phyloP scores from a whole-genome alignment of 1,140 invertebrate genomes.

The Anoplophora glabripennis region DNA sequence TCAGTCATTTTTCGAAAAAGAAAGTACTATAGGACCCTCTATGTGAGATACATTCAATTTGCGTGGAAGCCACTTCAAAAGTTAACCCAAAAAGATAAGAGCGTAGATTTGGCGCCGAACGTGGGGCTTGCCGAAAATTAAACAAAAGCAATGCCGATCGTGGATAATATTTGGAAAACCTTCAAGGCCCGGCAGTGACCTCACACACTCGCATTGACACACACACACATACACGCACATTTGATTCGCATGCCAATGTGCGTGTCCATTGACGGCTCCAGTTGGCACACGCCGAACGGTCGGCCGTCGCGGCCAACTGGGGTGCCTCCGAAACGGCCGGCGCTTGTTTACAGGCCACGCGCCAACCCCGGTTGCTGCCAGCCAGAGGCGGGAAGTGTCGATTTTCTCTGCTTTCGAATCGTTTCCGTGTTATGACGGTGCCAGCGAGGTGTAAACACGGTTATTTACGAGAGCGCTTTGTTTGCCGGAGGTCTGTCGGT shows the following conservation, averaged over 20 bases:
- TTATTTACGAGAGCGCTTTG: neutral
- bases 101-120: too few relatives aligned
- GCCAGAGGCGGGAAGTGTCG: neutral
- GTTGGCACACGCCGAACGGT: slow-evolving; percentile 15
- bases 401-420: neutral
- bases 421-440: neutral
- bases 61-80: too few relatives aligned
- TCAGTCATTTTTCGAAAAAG: too few relatives aligned
- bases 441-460: slow-evolving; percentile 1
- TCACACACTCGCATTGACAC: slow-evolving; percentile 17
- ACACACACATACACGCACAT: slow-evolving; percentile 4
- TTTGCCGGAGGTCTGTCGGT: neutral
- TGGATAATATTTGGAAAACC: too few relatives aligned
- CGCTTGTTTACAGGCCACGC: slow-evolving; percentile 14
- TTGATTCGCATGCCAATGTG: slow-evolving; percentile 6
- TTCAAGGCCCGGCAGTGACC: too few relatives aligned
- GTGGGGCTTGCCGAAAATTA: too few relatives aligned
- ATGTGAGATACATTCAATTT: too few relatives aligned
- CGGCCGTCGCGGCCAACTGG: slow-evolving; percentile 10
- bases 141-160: too few relatives aligned
- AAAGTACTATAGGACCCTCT: too few relatives aligned
- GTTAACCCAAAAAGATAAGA: too few relatives aligned
- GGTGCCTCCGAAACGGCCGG: slow-evolving; percentile 10
- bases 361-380: slow-evolving; percentile 16
- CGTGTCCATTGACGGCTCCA: slow-evolving; percentile 11